Evolutionary conservation across 2,888 invertebrate species (phyloP).

Genomic region (Limnephilus lunatus): DNA sequence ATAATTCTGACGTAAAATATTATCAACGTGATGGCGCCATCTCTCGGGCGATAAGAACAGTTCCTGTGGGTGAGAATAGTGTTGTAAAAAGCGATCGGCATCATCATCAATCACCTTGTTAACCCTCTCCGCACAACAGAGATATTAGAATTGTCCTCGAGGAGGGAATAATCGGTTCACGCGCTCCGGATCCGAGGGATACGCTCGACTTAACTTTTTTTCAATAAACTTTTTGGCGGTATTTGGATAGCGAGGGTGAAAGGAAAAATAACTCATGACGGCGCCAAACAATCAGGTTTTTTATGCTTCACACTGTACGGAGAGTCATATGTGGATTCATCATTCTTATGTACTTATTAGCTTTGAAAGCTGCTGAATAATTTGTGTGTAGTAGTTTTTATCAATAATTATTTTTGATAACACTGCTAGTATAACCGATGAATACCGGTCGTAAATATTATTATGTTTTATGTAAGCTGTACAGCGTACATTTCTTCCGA

Average conservation of each 20-base stretch:
- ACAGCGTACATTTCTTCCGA: too few species aligned
- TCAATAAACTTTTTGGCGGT: conserved; percentile 54
- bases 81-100: conserved; percentile 54
- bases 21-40: conserved; percentile 19
- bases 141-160: conserved; percentile 62
- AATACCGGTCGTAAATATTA: too few species aligned
- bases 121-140: conserved; percentile 59
- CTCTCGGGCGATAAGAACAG: conserved; percentile 30
- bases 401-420: not conserved
- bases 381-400: not conserved
- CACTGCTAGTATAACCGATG: too few species aligned
- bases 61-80: conserved; percentile 19
- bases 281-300: not conserved
- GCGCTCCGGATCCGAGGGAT: conserved; percentile 57
- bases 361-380: not conserved
- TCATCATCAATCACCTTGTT: conserved; percentile 65
- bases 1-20: conserved; percentile 45
- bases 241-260: conserved; percentile 52
- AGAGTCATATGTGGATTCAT: not conserved
- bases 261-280: conserved; percentile 57
- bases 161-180: conserved; percentile 61
- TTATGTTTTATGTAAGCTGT: too few species aligned
- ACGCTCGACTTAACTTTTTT: conserved; percentile 61
- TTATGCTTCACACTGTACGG: not conserved
- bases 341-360: not conserved